Conservation (phyloP, 2,797 vertebrate species). For the Numenius phaeopus region DNA sequence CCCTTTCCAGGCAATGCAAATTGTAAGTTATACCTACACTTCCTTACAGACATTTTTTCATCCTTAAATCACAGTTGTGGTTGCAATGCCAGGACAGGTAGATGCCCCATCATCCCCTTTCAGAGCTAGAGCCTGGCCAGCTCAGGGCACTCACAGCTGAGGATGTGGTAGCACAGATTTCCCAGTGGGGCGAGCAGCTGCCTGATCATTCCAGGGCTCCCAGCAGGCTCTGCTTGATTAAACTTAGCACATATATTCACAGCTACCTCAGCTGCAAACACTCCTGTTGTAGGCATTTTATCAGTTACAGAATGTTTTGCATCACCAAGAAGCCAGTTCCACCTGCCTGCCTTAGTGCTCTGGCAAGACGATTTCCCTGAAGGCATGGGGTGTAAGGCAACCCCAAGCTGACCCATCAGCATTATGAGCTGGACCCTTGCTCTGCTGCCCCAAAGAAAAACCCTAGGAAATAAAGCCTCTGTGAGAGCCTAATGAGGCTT, state of each 20-base stretch:
- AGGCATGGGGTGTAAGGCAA: accelerated
- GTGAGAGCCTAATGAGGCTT: background rate
- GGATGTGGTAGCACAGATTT: background rate
- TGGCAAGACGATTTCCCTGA: background rate
- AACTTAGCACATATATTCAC: background rate
- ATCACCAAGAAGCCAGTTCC: background rate
- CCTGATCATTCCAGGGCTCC: background rate
- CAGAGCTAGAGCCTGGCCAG: background rate
- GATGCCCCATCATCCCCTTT: background rate
- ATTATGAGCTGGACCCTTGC: background rate
- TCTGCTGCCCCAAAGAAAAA: background rate
- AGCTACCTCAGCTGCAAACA: background rate
- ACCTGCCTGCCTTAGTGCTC: background rate
- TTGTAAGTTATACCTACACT: background rate
- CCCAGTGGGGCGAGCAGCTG: background rate
- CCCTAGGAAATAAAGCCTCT: background rate
- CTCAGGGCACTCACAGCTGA: background rate
- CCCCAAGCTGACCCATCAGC: background rate
- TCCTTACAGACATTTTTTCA: background rate
- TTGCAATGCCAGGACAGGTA: background rate
- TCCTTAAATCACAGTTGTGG: background rate
- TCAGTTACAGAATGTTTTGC: background rate
- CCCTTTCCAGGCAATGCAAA: background rate
- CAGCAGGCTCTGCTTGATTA: background rate
- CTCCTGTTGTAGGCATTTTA: background rate